Evolutionary conservation across 2,888 invertebrate species (phyloP), one percentile per base, ranked within the genome.

Genomic region (Macrosiphum euphorbiae): DNA sequence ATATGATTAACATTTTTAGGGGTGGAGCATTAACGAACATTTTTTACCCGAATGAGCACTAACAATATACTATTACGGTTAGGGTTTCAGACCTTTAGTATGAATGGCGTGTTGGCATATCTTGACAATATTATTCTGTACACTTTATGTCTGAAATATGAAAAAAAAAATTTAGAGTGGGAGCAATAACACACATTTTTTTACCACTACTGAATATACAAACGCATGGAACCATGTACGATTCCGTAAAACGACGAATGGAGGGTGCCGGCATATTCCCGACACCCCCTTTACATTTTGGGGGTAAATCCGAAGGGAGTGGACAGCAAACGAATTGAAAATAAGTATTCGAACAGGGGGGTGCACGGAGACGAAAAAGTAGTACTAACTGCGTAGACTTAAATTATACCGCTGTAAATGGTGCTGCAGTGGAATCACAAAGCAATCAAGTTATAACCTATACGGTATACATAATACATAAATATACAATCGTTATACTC

Each of bases 1-100:
- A 35, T 78, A 78, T 78, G 78, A 78, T 35, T 35, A 35, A 35
- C 35, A 78, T 78, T 78, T 67, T 78, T 78, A 35, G 20, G 67
- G 78, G 78, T 35, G 78, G 78, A 78, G 78, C 20, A 78, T 78
- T 24, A 78, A 78, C n/a, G 78, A 85, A 86, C 28, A 44, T 86
- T 86, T 47, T 78, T 78, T 78, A 78, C 3, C 78, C 35, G 8
- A 78, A 78, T 20, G 35, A 89, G 28, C 55, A 41, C 35, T 78
- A 78, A 78, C 78, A 78, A 78, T 35, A 78, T 78, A 78, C 78
- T 20, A 47, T 47, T 24, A 78, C 78, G 11, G 78, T 78, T 78
- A 35, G 20, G 16, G 20, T 78, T 78, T 35, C 78, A 35, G 20
- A 78, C 20, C 35, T 78, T 78, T 78, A 78, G 20, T 78, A 78